Evolutionary conservation across 1,140 invertebrate genomes (phyloP).

Genomic region (Penaeus vannamei): DNA sequence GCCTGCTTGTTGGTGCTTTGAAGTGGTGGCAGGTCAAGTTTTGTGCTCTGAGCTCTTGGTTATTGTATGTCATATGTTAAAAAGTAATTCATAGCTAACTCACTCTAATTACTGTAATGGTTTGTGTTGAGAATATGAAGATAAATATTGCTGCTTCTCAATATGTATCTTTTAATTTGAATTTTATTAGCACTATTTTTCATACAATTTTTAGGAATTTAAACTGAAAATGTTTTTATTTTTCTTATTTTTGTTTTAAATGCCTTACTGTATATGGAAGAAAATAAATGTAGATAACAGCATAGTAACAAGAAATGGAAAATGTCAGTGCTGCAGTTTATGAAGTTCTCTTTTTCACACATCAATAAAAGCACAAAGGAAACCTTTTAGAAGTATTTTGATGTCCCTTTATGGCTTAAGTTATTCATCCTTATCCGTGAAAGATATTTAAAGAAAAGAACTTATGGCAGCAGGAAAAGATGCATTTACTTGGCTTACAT

Average conservation of each 20-base stretch:
- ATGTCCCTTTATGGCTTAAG: no score
- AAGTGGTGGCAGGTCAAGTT: conserved; percentile 46
- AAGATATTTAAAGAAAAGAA: no score
- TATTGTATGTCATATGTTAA: conserved; percentile 9
- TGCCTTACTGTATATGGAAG: conserved; percentile 39
- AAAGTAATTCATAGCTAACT: not conserved
- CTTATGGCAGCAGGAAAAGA: no score
- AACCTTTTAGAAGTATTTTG: no score
- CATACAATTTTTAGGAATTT: not conserved
- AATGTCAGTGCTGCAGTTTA: conserved; percentile 60
- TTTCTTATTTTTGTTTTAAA: conserved; percentile 27
- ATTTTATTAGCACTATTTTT: conserved; percentile 29
- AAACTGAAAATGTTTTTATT: not conserved
- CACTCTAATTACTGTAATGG: no score
- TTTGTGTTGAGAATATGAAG: no score
- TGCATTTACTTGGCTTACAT: no score
- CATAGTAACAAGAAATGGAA: conserved; percentile 48
- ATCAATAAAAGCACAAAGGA: conserved; percentile 59
- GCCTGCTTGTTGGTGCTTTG: conserved; percentile 43
- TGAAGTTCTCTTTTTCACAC: conserved; percentile 62
- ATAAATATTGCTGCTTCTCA: not conserved
- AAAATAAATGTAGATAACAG: conserved; percentile 51
- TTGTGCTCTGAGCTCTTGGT: conserved; percentile 12
- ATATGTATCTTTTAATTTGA: conserved; percentile 1
- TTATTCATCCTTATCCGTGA: no score